These are phyloP conservation scores for Nudaria mundana DNA, from an alignment of 2,888 invertebrate species.

Conservation along the genomic window DNA sequence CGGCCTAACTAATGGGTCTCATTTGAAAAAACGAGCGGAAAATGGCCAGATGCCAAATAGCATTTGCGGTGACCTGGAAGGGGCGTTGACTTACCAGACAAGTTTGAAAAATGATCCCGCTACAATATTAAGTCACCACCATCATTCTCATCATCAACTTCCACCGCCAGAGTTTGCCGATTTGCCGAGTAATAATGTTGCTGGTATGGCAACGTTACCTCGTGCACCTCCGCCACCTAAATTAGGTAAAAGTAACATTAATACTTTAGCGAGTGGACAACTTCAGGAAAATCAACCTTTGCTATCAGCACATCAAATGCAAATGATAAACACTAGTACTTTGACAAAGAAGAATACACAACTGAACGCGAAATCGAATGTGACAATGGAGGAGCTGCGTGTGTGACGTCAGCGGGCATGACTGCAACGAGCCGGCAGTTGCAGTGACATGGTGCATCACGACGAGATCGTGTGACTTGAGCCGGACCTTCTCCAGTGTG, in stretches of 20 bases:
- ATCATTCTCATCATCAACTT: slow-evolving; percentile 88
- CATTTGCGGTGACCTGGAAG: slow-evolving; percentile 91
- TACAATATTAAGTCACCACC: slow-evolving; percentile 87
- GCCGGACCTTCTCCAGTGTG: slow-evolving; percentile 77
- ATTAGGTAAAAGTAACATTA: slow-evolving; percentile 82
- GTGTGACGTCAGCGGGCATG: slow-evolving; percentile 88
- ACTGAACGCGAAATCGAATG: slow-evolving; percentile 81
- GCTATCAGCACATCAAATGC: slow-evolving; percentile 88
- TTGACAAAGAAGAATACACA: slow-evolving; percentile 88
- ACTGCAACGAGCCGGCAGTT: slow-evolving; percentile 79
- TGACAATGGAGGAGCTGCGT: slow-evolving; percentile 89
- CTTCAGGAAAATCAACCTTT: slow-evolving; percentile 85
- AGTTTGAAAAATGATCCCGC: slow-evolving; percentile 86
- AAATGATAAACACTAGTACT: slow-evolving; percentile 88
- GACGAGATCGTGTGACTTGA: slow-evolving; percentile 79
- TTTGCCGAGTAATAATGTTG: slow-evolving; percentile 85
- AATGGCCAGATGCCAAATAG: slow-evolving; percentile 94
- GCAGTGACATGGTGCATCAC: slow-evolving; percentile 74
- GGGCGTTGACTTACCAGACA: slow-evolving; percentile 72
- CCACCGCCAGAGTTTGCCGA: slow-evolving; percentile 93
- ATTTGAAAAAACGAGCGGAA: slow-evolving; percentile 87
- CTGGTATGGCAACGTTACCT: slow-evolving; percentile 82
- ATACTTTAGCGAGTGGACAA: slow-evolving; percentile 81
- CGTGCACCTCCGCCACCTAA: slow-evolving; percentile 89
- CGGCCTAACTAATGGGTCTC: slow-evolving; percentile 74